Conservation (phyloP, 2,888 invertebrate species). For the Molanna angustata region DNA sequence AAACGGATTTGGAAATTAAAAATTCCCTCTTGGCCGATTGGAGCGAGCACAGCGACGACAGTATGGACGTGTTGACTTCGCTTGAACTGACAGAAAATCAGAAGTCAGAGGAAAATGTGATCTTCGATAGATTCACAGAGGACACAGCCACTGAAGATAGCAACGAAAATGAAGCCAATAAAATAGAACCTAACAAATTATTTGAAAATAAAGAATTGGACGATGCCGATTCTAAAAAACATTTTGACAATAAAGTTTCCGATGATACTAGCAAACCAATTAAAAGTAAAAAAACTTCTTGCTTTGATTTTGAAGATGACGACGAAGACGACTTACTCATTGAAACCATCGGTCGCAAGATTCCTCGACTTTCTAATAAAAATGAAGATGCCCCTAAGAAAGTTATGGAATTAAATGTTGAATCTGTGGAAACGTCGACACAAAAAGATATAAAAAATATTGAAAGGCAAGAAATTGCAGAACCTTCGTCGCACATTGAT, state of each 20-base stretch:
- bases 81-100: constrained; percentile 34
- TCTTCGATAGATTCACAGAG: too few species aligned
- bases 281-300: not conserved
- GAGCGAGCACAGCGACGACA: constrained; percentile 62
- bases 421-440: constrained; percentile 11
- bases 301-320: constrained; percentile 62
- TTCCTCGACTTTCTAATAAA: constrained; percentile 57
- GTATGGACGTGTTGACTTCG: constrained; percentile 36
- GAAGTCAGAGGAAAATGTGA: too few species aligned
- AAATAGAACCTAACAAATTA: too few species aligned
- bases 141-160: constrained; percentile 21
- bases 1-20: constrained; percentile 63
- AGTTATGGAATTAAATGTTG: constrained; percentile 37
- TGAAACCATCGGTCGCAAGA: constrained; percentile 58
- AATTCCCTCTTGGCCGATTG: constrained; percentile 73
- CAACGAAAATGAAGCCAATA: constrained; percentile 2
- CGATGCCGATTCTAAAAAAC: constrained; percentile 6
- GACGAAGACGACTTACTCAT: constrained; percentile 48
- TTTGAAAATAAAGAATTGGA: too few species aligned
- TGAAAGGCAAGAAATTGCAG: constrained; percentile 13
- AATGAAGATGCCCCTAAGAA: constrained; percentile 37
- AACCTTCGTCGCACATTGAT: too few species aligned
- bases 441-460: too few species aligned
- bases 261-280: constrained; percentile 3
- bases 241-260: not conserved